These are phyloP conservation scores for Schizaphis graminum DNA, from an alignment of 2,888 invertebrate genomes.

Conservation along the genomic window DNA sequence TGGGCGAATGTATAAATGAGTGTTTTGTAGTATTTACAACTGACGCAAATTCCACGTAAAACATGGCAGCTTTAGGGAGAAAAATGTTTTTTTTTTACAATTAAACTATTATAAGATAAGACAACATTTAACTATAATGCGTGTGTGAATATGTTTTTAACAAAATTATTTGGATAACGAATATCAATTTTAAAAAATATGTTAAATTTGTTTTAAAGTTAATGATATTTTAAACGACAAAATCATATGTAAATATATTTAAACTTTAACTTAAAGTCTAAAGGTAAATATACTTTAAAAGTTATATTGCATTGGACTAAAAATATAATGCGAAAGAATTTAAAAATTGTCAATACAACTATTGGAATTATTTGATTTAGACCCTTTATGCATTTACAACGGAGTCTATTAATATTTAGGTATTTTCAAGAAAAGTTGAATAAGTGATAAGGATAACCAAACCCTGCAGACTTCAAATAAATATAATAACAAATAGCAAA, in stretches of 20 bases:
- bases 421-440: too few species aligned
- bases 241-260: not conserved
- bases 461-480: too few species aligned
- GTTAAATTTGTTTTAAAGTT: not conserved
- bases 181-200: not conserved
- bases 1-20: not conserved
- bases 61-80: not conserved
- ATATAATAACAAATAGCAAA: too few species aligned
- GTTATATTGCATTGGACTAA: too few species aligned
- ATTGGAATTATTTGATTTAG: not conserved
- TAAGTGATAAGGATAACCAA: too few species aligned
- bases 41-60: too few species aligned
- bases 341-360: not conserved
- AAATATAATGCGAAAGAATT: not conserved
- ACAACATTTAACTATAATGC: not conserved
- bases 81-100: not conserved
- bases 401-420: too few species aligned
- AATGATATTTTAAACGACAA: not conserved
- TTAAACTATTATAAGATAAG: not conserved
- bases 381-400: too few species aligned
- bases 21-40: not conserved
- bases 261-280: not conserved
- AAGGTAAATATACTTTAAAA: not conserved
- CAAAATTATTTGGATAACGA: not conserved
- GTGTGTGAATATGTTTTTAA: not conserved